Conservation (phyloP, 2,888 invertebrate species). For the Trissoscelio sp. region DNA sequence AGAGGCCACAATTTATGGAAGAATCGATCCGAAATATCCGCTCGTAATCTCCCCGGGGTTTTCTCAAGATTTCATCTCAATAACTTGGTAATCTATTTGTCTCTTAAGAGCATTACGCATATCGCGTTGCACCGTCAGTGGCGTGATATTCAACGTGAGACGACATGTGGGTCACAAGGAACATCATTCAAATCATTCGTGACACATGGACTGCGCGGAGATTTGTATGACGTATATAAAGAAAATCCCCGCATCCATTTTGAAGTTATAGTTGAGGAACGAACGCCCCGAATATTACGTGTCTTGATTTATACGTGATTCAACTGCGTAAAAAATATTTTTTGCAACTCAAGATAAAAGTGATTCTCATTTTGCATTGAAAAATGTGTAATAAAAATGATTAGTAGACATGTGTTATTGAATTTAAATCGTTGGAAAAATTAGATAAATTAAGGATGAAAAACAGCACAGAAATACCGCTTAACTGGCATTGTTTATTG, state of each 20-base stretch:
- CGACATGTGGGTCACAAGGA: constrained; percentile 43
- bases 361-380: neutral
- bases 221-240: constrained; percentile 47
- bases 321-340: neutral
- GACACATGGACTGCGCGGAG: constrained; percentile 37
- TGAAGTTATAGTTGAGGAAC: constrained; percentile 30
- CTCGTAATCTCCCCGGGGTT: constrained; percentile 8
- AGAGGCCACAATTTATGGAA: constrained; percentile 34
- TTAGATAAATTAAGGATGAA: no score
- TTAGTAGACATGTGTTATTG: no score
- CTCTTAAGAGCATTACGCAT: constrained; percentile 47
- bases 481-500: no score
- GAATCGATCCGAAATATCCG: constrained; percentile 23
- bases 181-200: constrained; percentile 59
- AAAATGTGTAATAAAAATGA: no score
- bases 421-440: no score
- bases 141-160: constrained; percentile 32
- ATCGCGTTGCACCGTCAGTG: constrained; percentile 42
- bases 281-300: constrained; percentile 26
- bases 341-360: no score
- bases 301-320: constrained; percentile 28
- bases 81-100: constrained; percentile 56
- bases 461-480: no score
- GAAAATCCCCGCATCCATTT: constrained; percentile 34
- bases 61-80: constrained; percentile 46